phyloP scores from a whole-genome alignment of 1,140 invertebrate genomes.

The Macrocentrus cingulum region DNA sequence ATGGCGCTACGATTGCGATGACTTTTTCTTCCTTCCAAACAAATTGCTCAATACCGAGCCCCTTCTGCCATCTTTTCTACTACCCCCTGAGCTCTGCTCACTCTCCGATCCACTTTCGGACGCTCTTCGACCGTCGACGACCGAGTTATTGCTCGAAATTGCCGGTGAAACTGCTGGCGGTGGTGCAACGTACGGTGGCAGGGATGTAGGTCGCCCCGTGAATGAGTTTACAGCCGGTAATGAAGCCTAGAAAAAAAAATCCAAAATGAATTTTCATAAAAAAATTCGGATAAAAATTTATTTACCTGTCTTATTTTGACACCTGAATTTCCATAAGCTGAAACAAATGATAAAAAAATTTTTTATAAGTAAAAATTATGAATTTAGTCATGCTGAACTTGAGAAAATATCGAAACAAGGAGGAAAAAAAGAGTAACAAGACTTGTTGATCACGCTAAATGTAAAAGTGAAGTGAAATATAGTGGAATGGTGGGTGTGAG shows the following conservation, averaged over 20 bases:
- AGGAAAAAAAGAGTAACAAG: no score
- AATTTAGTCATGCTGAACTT: slow-evolving; percentile 6
- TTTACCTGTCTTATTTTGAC: slow-evolving; percentile 50
- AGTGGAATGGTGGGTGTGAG: not conserved
- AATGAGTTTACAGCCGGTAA: slow-evolving; percentile 47
- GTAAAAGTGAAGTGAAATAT: no score
- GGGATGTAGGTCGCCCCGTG: slow-evolving; percentile 50
- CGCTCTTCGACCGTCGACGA: slow-evolving; percentile 47
- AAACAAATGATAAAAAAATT: not conserved
- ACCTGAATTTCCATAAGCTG: slow-evolving; percentile 52
- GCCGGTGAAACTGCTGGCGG: slow-evolving; percentile 46
- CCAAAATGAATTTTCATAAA: slow-evolving; percentile 9
- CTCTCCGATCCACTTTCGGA: slow-evolving; percentile 59
- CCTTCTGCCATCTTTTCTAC: slow-evolving; percentile 53
- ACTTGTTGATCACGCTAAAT: no score
- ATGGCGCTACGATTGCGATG: slow-evolving; percentile 49
- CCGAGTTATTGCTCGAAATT: slow-evolving; percentile 38
- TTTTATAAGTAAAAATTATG: slow-evolving; percentile 15
- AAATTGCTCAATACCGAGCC: slow-evolving; percentile 57
- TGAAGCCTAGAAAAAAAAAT: slow-evolving; percentile 35
- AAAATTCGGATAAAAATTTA: slow-evolving; percentile 3
- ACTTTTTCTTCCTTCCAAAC: slow-evolving; percentile 55
- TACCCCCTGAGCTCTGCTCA: slow-evolving; percentile 49
- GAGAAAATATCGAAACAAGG: slow-evolving; percentile 4
- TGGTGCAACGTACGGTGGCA: slow-evolving; percentile 55